These are phyloP conservation scores for Drosophila subobscura DNA, from an alignment of 1,140 invertebrate species.

Conservation along the genomic window DNA sequence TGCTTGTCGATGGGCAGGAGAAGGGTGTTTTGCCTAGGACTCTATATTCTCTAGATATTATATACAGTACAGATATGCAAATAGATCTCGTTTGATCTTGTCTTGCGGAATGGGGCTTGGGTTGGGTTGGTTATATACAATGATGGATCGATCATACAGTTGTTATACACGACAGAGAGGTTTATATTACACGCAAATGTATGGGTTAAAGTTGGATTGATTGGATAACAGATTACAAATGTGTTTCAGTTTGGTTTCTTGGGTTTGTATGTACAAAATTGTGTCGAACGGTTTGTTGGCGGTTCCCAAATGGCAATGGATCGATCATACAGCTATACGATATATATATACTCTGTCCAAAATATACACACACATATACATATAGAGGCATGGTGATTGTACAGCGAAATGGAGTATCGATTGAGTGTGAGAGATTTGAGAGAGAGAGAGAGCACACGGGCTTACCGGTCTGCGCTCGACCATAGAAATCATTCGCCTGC, in stretches of 20 bases:
- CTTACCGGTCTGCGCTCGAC: slow-evolving; percentile 83
- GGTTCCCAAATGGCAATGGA: slow-evolving; percentile 36
- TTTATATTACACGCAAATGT: slow-evolving; percentile 17
- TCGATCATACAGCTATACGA: slow-evolving; percentile 29
- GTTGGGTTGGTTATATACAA: slow-evolving; percentile 49
- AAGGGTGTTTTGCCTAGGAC: slow-evolving; percentile 34
- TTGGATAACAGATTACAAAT: slow-evolving; percentile 13
- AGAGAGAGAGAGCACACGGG: slow-evolving; percentile 65
- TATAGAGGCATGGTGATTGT: slow-evolving; percentile 39
- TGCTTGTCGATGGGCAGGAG: slow-evolving; percentile 1
- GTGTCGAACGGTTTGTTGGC: too few species aligned
- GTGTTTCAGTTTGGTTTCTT: slow-evolving; percentile 2
- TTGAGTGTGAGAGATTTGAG: slow-evolving; percentile 7
- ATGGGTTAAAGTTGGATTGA: slow-evolving; percentile 31
- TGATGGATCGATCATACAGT: slow-evolving; percentile 36
- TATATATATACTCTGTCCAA: too few species aligned
- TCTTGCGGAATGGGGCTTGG: slow-evolving; percentile 4
- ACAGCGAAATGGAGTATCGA: slow-evolving; percentile 39
- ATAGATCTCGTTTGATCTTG: background rate
- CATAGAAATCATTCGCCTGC: slow-evolving; percentile 82
- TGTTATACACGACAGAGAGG: slow-evolving; percentile 28
- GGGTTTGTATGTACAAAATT: slow-evolving; percentile 31
- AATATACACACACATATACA: slow-evolving; percentile 31
- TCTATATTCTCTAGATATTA: slow-evolving; percentile 32
- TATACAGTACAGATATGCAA: slow-evolving; percentile 15